Conservation (phyloP, 2,113 vertebrate species). For the Falcunculus frontatus region DNA sequence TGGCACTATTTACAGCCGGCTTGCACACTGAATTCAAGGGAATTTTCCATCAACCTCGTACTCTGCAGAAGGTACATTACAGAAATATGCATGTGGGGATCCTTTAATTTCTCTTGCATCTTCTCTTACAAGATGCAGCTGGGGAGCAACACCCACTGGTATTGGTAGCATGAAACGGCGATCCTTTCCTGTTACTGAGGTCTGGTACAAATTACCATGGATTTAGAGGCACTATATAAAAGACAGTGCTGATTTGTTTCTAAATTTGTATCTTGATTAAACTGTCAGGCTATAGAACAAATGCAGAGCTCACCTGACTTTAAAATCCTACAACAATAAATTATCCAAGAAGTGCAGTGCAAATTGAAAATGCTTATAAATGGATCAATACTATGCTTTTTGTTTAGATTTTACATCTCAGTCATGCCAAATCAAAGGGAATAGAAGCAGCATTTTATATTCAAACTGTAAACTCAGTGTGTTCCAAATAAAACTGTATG, state of each 20-base stretch:
- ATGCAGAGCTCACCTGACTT: constrained; percentile 21
- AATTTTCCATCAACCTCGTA: neutral
- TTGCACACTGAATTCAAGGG: neutral
- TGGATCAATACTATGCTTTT: neutral
- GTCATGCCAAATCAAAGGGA: neutral
- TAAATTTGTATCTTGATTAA: constrained; percentile 66
- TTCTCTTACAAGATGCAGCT: constrained; percentile 46
- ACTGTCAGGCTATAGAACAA: constrained; percentile 38
- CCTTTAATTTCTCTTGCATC: constrained; percentile 47
- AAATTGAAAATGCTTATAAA: neutral
- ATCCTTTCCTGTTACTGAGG: constrained; percentile 8
- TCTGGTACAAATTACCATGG: constrained; percentile 61
- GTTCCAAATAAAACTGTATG: neutral
- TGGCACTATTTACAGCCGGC: neutral
- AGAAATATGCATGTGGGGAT: constrained; percentile 9
- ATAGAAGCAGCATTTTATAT: neutral
- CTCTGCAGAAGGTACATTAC: constrained; percentile 12
- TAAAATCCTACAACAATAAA: constrained; percentile 17
- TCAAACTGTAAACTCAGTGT: neutral
- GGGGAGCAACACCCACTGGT: constrained; percentile 22
- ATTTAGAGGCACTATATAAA: constrained; percentile 60
- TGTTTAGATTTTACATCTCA: neutral
- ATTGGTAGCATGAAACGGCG: neutral
- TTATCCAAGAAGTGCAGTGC: neutral
- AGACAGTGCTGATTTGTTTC: constrained; percentile 65